Conservation (phyloP, 2,797 vertebrate genomes). For the Muraenolepis orangiensis region DNA sequence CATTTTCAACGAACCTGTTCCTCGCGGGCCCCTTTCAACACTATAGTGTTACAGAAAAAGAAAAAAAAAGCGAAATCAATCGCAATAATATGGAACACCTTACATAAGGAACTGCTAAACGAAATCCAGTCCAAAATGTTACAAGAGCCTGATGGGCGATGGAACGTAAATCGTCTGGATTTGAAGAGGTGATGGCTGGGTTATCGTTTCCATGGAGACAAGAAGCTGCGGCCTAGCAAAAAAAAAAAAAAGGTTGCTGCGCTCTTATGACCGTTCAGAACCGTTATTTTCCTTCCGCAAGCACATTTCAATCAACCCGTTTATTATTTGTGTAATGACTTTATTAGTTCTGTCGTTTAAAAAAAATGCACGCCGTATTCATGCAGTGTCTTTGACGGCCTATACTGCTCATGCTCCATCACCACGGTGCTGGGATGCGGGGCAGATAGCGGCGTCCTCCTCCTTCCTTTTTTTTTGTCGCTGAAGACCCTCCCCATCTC, state of each 20-base stretch:
- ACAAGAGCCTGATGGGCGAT: not conserved
- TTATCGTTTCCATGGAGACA: constrained; percentile 73
- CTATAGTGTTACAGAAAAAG: not conserved
- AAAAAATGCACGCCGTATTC: not conserved
- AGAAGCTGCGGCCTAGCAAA: constrained; percentile 58
- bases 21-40: not conserved
- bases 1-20: not conserved
- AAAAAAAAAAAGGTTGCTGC: constrained; percentile 14
- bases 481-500: not conserved
- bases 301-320: not conserved
- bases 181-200: constrained; percentile 27
- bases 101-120: not conserved
- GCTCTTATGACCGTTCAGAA: not conserved
- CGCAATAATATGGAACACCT: not conserved
- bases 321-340: not conserved
- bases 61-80: not conserved
- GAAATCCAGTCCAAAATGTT: not conserved
- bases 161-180: not conserved
- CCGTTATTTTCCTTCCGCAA: not conserved
- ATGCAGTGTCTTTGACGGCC: not conserved
- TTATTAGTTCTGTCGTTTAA: not conserved
- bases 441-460: not conserved
- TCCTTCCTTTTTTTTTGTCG: not conserved
- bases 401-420: not conserved
- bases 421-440: not conserved